Conservation (phyloP, 2,797 vertebrate species). For the Schizopygopsis pylzovi region DNA sequence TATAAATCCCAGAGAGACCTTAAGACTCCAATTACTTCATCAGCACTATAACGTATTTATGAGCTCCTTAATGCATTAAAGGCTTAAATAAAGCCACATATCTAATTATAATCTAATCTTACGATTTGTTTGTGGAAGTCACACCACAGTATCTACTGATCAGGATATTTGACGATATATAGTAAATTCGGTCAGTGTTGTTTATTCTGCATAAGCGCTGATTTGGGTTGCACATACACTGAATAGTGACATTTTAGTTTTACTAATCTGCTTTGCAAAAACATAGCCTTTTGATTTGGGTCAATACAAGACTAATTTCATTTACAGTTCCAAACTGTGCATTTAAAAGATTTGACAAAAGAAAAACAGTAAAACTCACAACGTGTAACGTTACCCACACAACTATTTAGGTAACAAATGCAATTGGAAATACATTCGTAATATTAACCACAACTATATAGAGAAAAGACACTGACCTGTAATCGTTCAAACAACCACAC, state of each 20-base stretch:
- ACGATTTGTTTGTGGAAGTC: neutral
- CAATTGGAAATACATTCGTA: neutral
- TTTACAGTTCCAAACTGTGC: neutral
- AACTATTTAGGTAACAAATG: neutral
- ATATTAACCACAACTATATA: neutral
- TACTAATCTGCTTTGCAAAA: neutral
- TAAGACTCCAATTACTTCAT: constrained; percentile 53
- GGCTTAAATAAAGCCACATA: constrained; percentile 44
- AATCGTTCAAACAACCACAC: neutral
- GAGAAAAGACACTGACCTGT: constrained; percentile 7
- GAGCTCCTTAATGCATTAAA: constrained; percentile 22
- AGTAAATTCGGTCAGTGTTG: neutral
- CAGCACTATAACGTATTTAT: constrained; percentile 48
- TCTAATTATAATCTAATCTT: constrained; percentile 21
- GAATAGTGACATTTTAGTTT: neutral
- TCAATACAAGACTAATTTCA: neutral
- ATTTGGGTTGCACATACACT: neutral
- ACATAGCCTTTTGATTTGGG: neutral
- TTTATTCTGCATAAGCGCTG: neutral
- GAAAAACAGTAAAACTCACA: neutral
- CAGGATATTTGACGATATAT: neutral
- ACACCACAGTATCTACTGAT: neutral
- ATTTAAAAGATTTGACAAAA: neutral
- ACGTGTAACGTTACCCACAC: neutral
- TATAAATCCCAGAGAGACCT: constrained; percentile 48